A percentile compares a stretch with the other conserved stretches of the same genome.
These are phyloP conservation scores for Brenthis daphne DNA, from an alignment of 2,888 invertebrate species.

Conservation along the genomic window DNA sequence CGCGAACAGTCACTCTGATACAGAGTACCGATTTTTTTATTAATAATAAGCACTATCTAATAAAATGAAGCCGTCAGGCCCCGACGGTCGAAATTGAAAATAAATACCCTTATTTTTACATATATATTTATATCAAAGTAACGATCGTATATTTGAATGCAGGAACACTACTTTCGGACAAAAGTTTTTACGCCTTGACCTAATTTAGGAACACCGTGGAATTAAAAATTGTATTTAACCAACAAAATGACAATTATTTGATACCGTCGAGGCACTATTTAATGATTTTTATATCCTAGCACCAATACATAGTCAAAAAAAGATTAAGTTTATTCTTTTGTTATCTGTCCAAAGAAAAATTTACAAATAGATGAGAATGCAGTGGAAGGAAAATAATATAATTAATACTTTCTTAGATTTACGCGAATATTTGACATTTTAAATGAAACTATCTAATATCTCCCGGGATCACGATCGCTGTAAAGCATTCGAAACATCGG, in stretches of 20 bases:
- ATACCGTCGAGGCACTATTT: constrained; percentile 24
- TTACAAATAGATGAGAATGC: not conserved
- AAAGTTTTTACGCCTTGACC: not conserved
- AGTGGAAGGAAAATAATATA: not conserved
- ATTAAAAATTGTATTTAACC: not conserved
- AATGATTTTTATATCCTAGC: constrained; percentile 37
- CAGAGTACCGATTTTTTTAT: constrained; percentile 65
- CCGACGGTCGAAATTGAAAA: constrained; percentile 9
- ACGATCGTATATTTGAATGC: not conserved
- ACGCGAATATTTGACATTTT: too few species aligned
- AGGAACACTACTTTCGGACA: constrained; percentile 12
- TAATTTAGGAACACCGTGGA: constrained; percentile 9
- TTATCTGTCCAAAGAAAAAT: constrained; percentile 27
- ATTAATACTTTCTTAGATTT: too few species aligned
- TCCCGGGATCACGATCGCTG: too few species aligned
- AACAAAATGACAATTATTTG: constrained; percentile 9
- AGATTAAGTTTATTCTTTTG: not conserved
- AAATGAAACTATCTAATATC: too few species aligned
- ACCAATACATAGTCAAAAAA: constrained; percentile 34
- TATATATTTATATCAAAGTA: not conserved
- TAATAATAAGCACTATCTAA: constrained; percentile 75
- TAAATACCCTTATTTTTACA: not conserved
- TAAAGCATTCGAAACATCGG: too few species aligned
- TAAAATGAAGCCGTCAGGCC: constrained; percentile 44
- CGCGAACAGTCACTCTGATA: constrained; percentile 67